A percentile compares a stretch with the other conserved stretches of the same genome.
Evolutionary conservation across 2,888 invertebrate species (phyloP).

Genomic region (Dryococelus australis): DNA sequence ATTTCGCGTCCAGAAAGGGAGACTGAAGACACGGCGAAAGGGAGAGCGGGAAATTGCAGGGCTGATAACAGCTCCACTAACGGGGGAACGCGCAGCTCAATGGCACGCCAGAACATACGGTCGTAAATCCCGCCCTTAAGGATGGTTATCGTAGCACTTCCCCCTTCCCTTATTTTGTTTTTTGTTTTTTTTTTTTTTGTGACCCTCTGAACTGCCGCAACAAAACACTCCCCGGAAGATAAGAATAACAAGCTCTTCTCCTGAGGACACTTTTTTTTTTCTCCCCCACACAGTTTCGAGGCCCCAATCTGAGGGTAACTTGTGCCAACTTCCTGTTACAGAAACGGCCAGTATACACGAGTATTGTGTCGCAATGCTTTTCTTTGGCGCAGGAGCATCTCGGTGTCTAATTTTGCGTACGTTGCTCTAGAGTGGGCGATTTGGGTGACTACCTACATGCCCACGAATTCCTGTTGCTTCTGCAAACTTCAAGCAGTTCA

Average conservation of each 20-base stretch:
- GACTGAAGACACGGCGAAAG: neutral
- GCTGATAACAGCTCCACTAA: slow-evolving; percentile 3
- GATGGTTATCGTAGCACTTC: neutral
- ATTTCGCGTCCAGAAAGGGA: neutral
- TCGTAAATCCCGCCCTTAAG: neutral
- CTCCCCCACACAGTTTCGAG: neutral
- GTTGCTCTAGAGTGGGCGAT: too few relatives aligned
- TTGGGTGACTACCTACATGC: too few relatives aligned
- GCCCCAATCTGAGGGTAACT: too few relatives aligned
- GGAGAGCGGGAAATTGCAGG: slow-evolving; percentile 3
- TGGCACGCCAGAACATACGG: neutral
- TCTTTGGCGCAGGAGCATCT: too few relatives aligned
- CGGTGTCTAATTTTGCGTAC: too few relatives aligned
- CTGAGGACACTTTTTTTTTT: neutral
- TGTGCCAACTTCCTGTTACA: too few relatives aligned
- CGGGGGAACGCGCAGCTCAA: neutral
- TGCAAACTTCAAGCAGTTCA: too few relatives aligned
- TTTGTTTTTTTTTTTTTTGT: neutral
- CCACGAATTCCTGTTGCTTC: too few relatives aligned
- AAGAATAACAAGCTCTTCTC: neutral
- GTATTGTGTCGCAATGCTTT: too few relatives aligned
- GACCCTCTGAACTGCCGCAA: slow-evolving; percentile 16
- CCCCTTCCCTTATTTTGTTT: neutral
- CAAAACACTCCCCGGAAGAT: slow-evolving; percentile 9
- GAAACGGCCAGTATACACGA: too few relatives aligned